phyloP scores from a whole-genome alignment of 2,113 vertebrate species.

The Semnopithecus entellus region DNA sequence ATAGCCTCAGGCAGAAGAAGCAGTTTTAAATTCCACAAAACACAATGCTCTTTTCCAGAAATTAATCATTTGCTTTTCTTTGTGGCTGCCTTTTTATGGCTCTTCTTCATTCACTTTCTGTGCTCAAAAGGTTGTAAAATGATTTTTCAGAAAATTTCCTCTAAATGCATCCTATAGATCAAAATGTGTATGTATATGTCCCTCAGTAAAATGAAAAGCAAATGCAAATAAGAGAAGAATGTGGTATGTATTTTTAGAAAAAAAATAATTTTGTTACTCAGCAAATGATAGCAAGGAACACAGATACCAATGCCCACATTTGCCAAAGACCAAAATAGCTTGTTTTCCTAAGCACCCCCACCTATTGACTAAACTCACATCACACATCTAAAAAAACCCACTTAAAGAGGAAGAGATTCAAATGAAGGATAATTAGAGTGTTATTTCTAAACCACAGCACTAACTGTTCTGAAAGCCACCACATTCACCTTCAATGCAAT shows the following conservation, averaged over 20 bases:
- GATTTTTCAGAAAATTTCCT: constrained; percentile 21
- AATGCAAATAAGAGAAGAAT: constrained; percentile 42
- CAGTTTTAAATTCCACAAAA: constrained; percentile 6
- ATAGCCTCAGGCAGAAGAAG: not conserved
- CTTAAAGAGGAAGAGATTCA: constrained; percentile 47
- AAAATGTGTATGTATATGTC: not conserved
- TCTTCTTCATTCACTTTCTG: not conserved
- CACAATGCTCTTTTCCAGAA: not conserved
- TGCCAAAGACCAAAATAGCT: constrained; percentile 43
- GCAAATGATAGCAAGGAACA: constrained; percentile 47
- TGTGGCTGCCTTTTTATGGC: not conserved
- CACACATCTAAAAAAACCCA: constrained; percentile 8
- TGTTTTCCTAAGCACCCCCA: constrained; percentile 5
- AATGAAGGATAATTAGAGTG: constrained; percentile 37
- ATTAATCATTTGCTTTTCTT: not conserved
- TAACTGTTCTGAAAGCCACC: constrained; percentile 21
- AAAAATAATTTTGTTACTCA: constrained; percentile 56
- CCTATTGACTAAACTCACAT: constrained; percentile 47
- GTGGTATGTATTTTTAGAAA: constrained; percentile 57
- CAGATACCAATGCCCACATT: not conserved
- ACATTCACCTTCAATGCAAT: not conserved
- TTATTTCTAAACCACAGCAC: constrained; percentile 37
- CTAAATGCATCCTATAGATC: not conserved
- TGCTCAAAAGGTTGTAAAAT: not conserved
- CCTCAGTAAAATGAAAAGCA: constrained; percentile 12